These are phyloP conservation scores for Cryptus viduatorius DNA, from an alignment of 2,888 invertebrate genomes.

Conservation along the genomic window DNA sequence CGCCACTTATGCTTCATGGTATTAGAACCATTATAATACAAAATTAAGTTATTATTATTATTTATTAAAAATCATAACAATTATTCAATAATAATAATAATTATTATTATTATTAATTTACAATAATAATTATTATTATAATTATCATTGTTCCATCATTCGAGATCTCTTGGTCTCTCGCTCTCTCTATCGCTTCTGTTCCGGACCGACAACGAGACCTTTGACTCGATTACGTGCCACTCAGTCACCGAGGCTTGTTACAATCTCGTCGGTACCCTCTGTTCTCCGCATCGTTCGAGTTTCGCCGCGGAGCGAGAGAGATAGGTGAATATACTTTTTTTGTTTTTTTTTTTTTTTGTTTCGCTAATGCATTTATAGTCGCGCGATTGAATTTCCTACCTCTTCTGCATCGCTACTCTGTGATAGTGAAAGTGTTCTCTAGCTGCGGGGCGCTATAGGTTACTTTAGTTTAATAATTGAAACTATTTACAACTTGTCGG, in stretches of 20 bases:
- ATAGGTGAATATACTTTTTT: constrained; percentile 31
- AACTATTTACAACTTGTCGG: neutral
- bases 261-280: constrained; percentile 39
- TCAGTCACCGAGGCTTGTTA: constrained; percentile 55
- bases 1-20: neutral
- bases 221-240: constrained; percentile 61
- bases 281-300: constrained; percentile 24
- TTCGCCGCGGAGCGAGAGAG: constrained; percentile 12
- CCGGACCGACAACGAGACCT: constrained; percentile 47
- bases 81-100: constrained; percentile 3
- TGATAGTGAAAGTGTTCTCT: constrained; percentile 13
- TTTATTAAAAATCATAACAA: neutral
- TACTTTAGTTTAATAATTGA: neutral
- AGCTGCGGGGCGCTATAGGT: neutral
- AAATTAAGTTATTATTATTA: neutral
- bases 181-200: constrained; percentile 30
- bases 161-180: constrained; percentile 12
- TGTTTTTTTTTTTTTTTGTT: neutral
- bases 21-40: constrained; percentile 13
- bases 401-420: constrained; percentile 28
- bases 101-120: constrained; percentile 16
- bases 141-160: constrained; percentile 31
- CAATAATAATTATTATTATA: neutral
- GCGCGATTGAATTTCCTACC: constrained; percentile 58
- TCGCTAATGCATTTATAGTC: constrained; percentile 49